Base-by-base conservation (phyloP, 2,113 vertebrate species). In the Tricholaema leucomelas region DNA sequence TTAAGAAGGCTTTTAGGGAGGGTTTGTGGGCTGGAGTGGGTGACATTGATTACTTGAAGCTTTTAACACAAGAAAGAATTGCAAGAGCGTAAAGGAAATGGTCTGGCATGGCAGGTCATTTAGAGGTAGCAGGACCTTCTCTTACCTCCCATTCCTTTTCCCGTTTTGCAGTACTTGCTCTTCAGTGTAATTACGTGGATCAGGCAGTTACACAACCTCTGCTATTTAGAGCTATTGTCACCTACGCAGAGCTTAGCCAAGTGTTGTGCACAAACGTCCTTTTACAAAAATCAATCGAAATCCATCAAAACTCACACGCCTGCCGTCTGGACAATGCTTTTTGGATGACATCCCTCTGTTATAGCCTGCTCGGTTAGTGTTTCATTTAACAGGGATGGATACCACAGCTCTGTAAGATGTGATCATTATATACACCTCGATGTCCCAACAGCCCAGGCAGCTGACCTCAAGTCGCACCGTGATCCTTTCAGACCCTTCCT, bases 221-320 rank as follows among this genome's bases (percentile, higher is more conserved):
- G 1, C 55, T 40, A 9, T 12, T 7, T 12, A 30, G 19, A 28
- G 17, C 44, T 58, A 14, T 42, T 4, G 13, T 13, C 54, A 36
- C 28, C 84, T 44, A 6, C 7, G 2, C 46, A 5, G 40, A 33
- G 50, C 10, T 67, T 6, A 24, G 0, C 2, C 7, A 61, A 44
- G 46, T 0, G 6, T 4, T 2, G 28, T 5, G 15, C 74, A 25
- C 28, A 24, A 1, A 27, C 0, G 0, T 3, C 35, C n/a, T 27
- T 35, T 12, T 3, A 6, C n/a, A 17, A 33, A 64, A 64, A 38
- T 3, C 28, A 28, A 35, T 12, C n/a, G 4, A 15, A 5, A 10
- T 2, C 24, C 63, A 14, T 3, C 52, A 11, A 42, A 20, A 33
- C 3, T 19, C 61, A 3, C 1, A 17, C 21, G 12, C n/a, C 55